Percentiles rank a stretch among this genome's conserved stretches.
These are phyloP conservation scores for Chaetops frenatus DNA, from an alignment of 2,113 vertebrate species.

Conservation along the genomic window DNA sequence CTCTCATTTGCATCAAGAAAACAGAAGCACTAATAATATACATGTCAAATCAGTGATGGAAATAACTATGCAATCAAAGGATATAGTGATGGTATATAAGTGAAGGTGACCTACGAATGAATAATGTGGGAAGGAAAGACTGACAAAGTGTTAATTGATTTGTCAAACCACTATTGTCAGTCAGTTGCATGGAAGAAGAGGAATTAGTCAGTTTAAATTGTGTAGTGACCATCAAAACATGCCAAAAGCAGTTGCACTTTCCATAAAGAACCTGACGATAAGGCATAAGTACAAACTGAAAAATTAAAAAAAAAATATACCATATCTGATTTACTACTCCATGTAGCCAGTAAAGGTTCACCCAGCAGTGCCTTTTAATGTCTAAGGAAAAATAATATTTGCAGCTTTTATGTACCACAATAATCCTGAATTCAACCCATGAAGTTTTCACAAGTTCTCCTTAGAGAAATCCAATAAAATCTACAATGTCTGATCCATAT, in stretches of 20 bases:
- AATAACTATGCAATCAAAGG: constrained; percentile 28
- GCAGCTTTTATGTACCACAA: not conserved
- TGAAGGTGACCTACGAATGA: constrained; percentile 38
- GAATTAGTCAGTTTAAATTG: constrained; percentile 24
- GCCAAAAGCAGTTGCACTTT: not conserved
- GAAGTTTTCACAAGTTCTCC: not conserved
- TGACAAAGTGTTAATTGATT: constrained; percentile 41
- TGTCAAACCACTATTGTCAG: constrained; percentile 21
- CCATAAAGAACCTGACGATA: not conserved
- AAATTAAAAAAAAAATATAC: not conserved
- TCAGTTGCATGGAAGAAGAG: not conserved
- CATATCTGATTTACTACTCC: not conserved
- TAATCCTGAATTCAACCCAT: not conserved
- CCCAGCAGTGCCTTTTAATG: not conserved
- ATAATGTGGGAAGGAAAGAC: constrained; percentile 1
- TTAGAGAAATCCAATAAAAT: not conserved
- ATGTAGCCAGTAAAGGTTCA: not conserved
- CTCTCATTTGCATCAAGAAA: constrained; percentile 10
- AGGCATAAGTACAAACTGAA: not conserved
- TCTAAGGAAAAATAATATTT: not conserved
- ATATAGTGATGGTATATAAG: not conserved
- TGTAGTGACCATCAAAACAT: not conserved
- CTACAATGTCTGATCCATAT: not conserved
- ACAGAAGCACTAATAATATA: constrained; percentile 1
- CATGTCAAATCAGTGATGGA: not conserved